A percentile compares a stretch with the other conserved stretches of the same genome.
phyloP scores from a whole-genome alignment of 1,140 invertebrate species.

The Bombus consobrinus region DNA sequence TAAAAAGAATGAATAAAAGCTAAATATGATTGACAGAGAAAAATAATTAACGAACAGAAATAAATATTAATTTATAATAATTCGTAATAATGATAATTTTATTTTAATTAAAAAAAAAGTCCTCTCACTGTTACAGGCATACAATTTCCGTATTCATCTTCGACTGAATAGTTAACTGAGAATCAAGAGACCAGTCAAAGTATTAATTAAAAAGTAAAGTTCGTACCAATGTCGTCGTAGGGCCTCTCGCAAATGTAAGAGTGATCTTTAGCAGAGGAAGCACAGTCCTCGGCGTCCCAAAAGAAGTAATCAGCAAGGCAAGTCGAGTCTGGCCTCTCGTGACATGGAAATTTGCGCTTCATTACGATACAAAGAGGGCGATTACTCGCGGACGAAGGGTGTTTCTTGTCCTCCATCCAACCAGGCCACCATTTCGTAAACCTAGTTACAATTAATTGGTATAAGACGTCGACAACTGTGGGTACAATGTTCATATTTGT shows the following conservation, averaged over 20 bases:
- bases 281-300: conserved; percentile 83
- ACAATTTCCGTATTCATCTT: too few relatives aligned
- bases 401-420: conserved; percentile 74
- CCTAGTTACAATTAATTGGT: conserved; percentile 57
- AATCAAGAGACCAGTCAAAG: background rate
- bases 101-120: too few relatives aligned
- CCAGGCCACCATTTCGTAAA: conserved; percentile 81
- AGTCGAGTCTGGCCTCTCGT: conserved; percentile 68
- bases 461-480: background rate
- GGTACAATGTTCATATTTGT: background rate
- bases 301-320: conserved; percentile 83
- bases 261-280: conserved; percentile 76
- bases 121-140: too few relatives aligned
- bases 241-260: conserved; percentile 83
- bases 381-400: conserved; percentile 63
- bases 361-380: conserved; percentile 79
- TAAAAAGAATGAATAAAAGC: conserved; percentile 51
- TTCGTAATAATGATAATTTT: too few relatives aligned
- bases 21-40: background rate
- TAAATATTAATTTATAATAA: background rate
- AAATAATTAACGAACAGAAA: background rate
- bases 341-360: conserved; percentile 81
- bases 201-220: background rate
- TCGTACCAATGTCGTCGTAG: conserved; percentile 82
- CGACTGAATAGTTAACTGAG: background rate